phyloP scores from a whole-genome alignment of 53 echinoderm and acorn worm genomes.

The Holothuria leucospilota region DNA sequence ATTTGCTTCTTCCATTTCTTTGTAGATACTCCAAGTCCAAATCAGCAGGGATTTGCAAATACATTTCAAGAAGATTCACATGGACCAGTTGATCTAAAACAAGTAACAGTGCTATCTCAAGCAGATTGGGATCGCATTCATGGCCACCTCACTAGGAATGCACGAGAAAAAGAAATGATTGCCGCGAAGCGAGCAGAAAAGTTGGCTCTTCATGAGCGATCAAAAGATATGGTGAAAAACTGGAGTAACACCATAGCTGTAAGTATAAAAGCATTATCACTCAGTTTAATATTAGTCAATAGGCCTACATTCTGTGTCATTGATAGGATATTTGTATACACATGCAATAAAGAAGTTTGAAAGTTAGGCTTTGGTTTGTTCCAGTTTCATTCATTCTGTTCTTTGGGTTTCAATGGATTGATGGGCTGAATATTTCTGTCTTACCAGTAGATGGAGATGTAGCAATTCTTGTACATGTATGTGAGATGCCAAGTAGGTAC shows the following conservation, averaged over 20 bases:
- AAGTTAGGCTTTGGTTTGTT: no score
- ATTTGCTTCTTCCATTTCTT: neutral
- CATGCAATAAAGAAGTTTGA: no score
- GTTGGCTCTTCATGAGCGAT: conserved; percentile 75
- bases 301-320: no score
- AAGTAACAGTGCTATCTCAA: conserved; percentile 89
- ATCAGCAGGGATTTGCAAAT: neutral
- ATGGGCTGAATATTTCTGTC: no score
- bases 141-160: conserved; percentile 81
- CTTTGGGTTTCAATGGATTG: no score
- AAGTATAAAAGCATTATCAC: conserved; percentile 43
- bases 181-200: conserved; percentile 72
- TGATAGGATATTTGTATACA: no score
- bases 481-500: no score
- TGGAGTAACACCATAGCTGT: conserved; percentile 99
- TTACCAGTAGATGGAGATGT: no score
- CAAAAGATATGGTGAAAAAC: conserved; percentile 96
- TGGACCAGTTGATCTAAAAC: conserved; percentile 66
- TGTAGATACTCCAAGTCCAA: conserved; percentile 59
- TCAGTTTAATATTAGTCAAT: neutral
- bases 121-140: conserved; percentile 88
- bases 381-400: no score
- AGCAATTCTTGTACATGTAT: no score
- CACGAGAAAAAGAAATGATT: conserved; percentile 70
- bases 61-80: neutral